These are phyloP conservation scores for Callithrix jacchus DNA, from an alignment of 2,113 vertebrate genomes.

Conservation along the genomic window DNA sequence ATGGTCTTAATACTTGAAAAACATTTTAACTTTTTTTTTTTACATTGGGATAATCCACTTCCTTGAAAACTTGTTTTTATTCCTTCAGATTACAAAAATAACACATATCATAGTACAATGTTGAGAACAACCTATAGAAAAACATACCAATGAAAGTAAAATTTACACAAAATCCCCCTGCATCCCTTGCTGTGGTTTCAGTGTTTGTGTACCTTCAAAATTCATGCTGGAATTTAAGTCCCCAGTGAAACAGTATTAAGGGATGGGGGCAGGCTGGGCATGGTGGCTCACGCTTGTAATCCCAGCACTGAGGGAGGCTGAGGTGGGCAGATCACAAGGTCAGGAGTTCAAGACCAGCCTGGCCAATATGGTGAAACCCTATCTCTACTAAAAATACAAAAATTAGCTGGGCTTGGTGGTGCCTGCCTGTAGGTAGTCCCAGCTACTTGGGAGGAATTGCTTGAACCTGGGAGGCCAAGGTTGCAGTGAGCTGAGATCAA, in stretches of 20 bases:
- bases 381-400: too few relatives aligned
- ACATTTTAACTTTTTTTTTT: not conserved
- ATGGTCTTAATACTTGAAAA: not conserved
- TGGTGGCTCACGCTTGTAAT: too few relatives aligned
- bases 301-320: too few relatives aligned
- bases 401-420: too few relatives aligned
- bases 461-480: too few relatives aligned
- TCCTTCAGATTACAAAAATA: not conserved
- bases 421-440: too few relatives aligned
- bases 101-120: not conserved
- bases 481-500: too few relatives aligned
- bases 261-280: too few relatives aligned
- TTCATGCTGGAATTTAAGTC: not conserved
- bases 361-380: too few relatives aligned
- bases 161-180: not conserved
- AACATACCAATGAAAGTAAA: not conserved
- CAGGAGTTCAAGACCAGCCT: too few relatives aligned
- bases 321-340: too few relatives aligned
- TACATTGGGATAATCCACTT: not conserved
- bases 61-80: not conserved
- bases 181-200: not conserved
- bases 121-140: not conserved
- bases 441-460: too few relatives aligned
- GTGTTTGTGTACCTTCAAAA: not conserved
- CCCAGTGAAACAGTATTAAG: not conserved